Percentiles rank a stretch among this genome's conserved stretches.
phyloP scores from a whole-genome alignment of 2,888 invertebrate genomes.

The Saturnia pavonia region DNA sequence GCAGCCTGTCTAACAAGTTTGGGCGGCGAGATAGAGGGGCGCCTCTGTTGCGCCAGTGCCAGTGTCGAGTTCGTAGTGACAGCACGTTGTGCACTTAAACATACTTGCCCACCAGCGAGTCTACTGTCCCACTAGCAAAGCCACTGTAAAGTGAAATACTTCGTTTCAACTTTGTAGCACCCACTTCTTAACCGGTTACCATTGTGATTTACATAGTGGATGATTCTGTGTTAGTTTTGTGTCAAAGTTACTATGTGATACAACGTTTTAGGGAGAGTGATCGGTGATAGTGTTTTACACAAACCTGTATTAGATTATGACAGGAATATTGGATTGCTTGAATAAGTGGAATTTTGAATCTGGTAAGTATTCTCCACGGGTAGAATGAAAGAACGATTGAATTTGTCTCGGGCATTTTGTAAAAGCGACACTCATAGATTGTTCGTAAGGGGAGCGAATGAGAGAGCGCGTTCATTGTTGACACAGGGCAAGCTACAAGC shows the following conservation, averaged over 20 bases:
- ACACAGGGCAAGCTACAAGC: conserved; percentile 60
- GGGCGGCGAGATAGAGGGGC: conserved; percentile 56
- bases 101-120: conserved; percentile 34
- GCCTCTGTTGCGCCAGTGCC: conserved; percentile 65
- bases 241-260: conserved; percentile 48
- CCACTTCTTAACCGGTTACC: conserved; percentile 71
- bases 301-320: conserved; percentile 49
- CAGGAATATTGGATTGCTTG: conserved; percentile 42
- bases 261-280: conserved; percentile 34
- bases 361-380: conserved; percentile 54
- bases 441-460: conserved; percentile 61
- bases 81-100: conserved; percentile 45
- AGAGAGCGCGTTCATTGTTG: conserved; percentile 71
- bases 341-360: conserved; percentile 42
- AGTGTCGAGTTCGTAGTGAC: conserved; percentile 60
- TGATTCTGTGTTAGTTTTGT: conserved; percentile 57
- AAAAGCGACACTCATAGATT: conserved; percentile 56
- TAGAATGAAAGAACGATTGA: conserved; percentile 27
- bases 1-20: conserved; percentile 70
- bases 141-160: conserved; percentile 52
- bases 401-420: conserved; percentile 1
- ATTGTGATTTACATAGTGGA: conserved; percentile 61
- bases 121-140: conserved; percentile 40
- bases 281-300: conserved; percentile 46
- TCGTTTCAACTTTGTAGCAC: conserved; percentile 57